phyloP scores from a whole-genome alignment of 2,888 invertebrate genomes.

The Dione juno region DNA sequence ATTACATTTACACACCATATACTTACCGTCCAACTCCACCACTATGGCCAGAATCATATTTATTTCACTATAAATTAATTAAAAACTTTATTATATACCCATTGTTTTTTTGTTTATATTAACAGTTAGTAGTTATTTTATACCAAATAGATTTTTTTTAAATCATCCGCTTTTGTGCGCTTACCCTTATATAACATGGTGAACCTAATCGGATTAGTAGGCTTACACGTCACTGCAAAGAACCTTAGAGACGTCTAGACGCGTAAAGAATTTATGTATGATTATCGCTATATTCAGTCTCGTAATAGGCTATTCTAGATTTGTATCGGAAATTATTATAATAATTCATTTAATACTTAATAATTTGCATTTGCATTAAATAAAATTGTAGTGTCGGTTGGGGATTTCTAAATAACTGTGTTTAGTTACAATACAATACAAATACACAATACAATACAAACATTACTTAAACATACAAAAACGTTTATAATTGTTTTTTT shows the following conservation, averaged over 20 bases:
- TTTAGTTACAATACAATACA: too few relatives aligned
- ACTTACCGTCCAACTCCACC: too few relatives aligned
- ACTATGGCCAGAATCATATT: too few relatives aligned
- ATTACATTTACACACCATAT: too few relatives aligned
- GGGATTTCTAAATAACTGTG: too few relatives aligned
- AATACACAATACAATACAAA: too few relatives aligned
- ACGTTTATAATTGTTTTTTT: too few relatives aligned
- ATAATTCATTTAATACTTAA: background rate
- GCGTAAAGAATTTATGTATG: constrained; percentile 31
- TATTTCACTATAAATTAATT: too few relatives aligned
- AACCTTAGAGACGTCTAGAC: constrained; percentile 37
- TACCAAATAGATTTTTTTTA: background rate
- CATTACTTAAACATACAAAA: too few relatives aligned
- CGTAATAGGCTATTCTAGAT: constrained; percentile 33
- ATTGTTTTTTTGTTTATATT: too few relatives aligned
- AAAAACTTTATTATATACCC: too few relatives aligned
- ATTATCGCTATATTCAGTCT: constrained; percentile 28
- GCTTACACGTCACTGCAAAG: constrained; percentile 43
- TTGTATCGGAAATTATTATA: constrained; percentile 15
- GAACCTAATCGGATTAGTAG: constrained; percentile 40
- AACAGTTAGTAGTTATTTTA: background rate
- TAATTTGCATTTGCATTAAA: background rate
- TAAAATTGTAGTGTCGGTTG: too few relatives aligned
- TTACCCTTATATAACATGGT: constrained; percentile 27
- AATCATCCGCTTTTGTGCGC: background rate